These are phyloP conservation scores for Oreotrochilus melanogaster DNA, from an alignment of 2,113 vertebrate species.

Conservation along the genomic window DNA sequence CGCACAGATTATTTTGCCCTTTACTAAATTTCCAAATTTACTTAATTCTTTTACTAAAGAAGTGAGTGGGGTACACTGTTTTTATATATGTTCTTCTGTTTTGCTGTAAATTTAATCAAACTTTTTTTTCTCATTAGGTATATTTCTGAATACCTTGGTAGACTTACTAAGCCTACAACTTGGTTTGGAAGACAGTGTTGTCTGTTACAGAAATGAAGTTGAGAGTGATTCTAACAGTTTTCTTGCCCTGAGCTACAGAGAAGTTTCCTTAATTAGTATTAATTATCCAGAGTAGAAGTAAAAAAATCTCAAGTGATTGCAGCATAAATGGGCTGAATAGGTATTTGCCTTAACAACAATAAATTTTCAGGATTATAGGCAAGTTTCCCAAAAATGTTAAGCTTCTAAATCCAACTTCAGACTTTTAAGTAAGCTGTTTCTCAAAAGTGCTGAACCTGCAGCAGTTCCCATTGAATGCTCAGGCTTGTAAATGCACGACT, in stretches of 20 bases:
- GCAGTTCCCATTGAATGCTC: constrained; percentile 35
- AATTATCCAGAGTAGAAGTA: background rate
- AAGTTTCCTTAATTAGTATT: background rate
- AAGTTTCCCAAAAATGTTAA: constrained; percentile 44
- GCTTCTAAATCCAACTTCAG: constrained; percentile 46
- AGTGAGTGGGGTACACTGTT: background rate
- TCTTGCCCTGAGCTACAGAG: background rate
- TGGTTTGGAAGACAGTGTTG: background rate
- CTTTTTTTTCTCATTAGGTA: background rate
- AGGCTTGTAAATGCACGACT: constrained; percentile 8
- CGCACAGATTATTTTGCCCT: background rate
- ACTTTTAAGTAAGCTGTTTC: constrained; percentile 45
- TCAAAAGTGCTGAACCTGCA: constrained; percentile 59
- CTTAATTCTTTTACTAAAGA: background rate
- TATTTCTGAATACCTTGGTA: background rate
- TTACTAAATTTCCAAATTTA: too few relatives aligned
- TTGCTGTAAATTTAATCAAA: background rate
- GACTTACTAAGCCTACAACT: background rate
- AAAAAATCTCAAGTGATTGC: background rate
- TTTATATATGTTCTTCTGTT: background rate
- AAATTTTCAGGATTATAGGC: background rate
- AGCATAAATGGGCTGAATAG: background rate
- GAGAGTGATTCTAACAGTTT: background rate
- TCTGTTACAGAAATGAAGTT: background rate
- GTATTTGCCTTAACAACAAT: background rate